phyloP scores from a whole-genome alignment of 2,113 vertebrate species.

The Tachysurus fulvidraco region DNA sequence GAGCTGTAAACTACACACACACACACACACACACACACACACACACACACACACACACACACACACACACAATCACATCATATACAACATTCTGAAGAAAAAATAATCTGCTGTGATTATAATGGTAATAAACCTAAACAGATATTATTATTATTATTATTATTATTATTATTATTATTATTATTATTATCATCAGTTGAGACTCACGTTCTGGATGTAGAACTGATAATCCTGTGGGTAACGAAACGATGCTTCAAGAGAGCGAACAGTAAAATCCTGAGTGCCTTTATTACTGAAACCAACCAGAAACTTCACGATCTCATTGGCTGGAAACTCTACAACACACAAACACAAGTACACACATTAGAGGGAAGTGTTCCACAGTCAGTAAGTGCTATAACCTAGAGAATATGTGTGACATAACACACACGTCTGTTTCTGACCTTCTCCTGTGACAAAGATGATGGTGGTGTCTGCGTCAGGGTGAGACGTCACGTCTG shows the following conservation, averaged over 20 bases:
- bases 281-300: constrained; percentile 77
- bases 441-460: constrained; percentile 76
- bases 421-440: not conserved
- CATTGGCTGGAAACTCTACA: constrained; percentile 75
- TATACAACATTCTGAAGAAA: not conserved
- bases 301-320: constrained; percentile 76
- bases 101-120: too few species aligned
- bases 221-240: constrained; percentile 79
- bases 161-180: not conserved
- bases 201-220: constrained; percentile 77
- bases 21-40: constrained; percentile 44
- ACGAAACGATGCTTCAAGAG: constrained; percentile 76
- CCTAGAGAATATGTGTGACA: not conserved
- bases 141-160: not conserved
- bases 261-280: constrained; percentile 70
- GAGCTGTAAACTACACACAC: constrained; percentile 72
- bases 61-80: not conserved
- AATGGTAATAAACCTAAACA: not conserved
- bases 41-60: constrained; percentile 42
- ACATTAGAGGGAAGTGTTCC: not conserved
- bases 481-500: constrained; percentile 67
- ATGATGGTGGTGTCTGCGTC: constrained; percentile 77
- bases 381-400: not conserved
- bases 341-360: not conserved
- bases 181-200: not conserved